These are phyloP conservation scores for Abrostola tripartita DNA, from an alignment of 2,888 invertebrate species.

Conservation along the genomic window DNA sequence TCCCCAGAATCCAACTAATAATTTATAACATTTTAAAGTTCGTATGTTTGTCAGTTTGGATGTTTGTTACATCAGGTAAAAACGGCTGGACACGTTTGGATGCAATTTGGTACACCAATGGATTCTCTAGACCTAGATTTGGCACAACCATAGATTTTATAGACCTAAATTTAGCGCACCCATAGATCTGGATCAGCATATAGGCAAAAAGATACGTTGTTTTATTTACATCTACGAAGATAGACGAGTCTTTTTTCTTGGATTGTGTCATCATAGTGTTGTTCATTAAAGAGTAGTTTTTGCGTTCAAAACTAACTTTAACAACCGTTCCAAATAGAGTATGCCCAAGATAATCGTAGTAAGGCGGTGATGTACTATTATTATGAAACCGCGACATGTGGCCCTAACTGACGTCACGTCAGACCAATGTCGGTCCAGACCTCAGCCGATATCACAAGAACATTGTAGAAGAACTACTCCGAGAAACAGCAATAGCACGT, in stretches of 20 bases:
- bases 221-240: no score
- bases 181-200: no score
- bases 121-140: no score
- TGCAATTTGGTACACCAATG: no score
- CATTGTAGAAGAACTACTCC: slow-evolving; percentile 7
- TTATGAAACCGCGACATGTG: slow-evolving; percentile 55
- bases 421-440: slow-evolving; percentile 44
- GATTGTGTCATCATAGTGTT: no score
- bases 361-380: slow-evolving; percentile 48
- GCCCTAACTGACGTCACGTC: slow-evolving; percentile 47
- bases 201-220: no score
- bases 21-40: background rate
- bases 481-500: background rate
- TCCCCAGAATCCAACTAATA: slow-evolving; percentile 12
- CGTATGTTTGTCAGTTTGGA: no score
- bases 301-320: background rate
- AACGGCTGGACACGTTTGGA: no score
- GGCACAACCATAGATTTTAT: no score
- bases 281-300: background rate
- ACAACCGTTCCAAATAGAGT: slow-evolving; percentile 13
- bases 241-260: no score
- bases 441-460: background rate
- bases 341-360: slow-evolving; percentile 28
- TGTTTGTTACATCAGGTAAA: no score
- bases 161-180: no score